phyloP scores from a whole-genome alignment of 2,113 vertebrate genomes.

The Gobiocypris rarus region DNA sequence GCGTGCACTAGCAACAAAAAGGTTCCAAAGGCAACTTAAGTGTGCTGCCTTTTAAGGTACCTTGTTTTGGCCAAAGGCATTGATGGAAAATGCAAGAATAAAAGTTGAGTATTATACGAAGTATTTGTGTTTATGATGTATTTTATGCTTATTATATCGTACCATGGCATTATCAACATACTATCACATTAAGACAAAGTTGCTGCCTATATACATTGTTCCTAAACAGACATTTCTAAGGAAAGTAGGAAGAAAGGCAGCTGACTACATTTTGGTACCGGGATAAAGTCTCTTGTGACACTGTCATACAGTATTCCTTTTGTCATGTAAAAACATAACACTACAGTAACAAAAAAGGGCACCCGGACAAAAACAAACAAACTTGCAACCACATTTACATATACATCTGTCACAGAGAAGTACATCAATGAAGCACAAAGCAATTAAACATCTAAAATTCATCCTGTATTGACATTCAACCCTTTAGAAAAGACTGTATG shows the following conservation, averaged over 20 bases:
- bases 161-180: not conserved
- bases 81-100: not conserved
- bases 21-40: not conserved
- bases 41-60: not conserved
- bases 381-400: not conserved
- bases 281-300: not conserved
- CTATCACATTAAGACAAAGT: not conserved
- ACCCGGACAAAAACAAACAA: not conserved
- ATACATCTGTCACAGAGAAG: not conserved
- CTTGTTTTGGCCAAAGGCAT: not conserved
- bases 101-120: not conserved
- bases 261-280: not conserved
- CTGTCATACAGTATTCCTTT: not conserved
- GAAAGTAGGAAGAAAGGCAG: not conserved
- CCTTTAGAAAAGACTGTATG: not conserved
- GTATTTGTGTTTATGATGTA: not conserved
- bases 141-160: not conserved
- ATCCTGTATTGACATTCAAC: constrained; percentile 33
- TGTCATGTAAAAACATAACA: not conserved
- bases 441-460: constrained; percentile 21
- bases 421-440: constrained; percentile 2
- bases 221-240: not conserved
- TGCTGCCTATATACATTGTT: not conserved
- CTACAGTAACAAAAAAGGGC: not conserved
- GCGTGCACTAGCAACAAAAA: not conserved